A percentile compares a stretch with the other conserved stretches of the same genome.
phyloP scores from a whole-genome alignment of 2,888 invertebrate genomes.

The Lasioglossum oenotherae region DNA sequence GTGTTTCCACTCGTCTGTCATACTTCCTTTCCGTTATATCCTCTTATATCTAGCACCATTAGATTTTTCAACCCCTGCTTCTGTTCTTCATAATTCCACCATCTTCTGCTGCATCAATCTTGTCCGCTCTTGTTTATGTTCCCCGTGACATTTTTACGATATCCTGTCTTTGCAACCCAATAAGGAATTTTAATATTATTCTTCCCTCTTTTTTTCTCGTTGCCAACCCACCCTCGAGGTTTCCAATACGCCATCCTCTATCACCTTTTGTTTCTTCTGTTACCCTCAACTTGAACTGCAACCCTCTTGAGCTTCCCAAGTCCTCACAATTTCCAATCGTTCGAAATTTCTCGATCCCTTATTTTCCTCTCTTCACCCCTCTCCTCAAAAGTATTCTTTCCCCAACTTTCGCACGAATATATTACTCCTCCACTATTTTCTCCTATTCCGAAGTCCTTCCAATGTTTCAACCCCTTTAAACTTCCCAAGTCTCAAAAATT shows the following conservation, averaged over 20 bases:
- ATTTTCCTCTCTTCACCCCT: neutral
- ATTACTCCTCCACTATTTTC: neutral
- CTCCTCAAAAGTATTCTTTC: neutral
- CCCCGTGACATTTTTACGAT: conserved; percentile 7
- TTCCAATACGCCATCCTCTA: neutral
- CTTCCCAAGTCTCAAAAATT: neutral
- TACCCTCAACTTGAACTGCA: neutral
- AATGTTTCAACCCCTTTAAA: neutral
- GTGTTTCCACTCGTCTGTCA: neutral
- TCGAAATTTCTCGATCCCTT: neutral
- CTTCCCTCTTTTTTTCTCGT: neutral
- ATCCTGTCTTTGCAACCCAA: neutral
- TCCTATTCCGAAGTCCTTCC: neutral
- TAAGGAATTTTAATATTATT: neutral
- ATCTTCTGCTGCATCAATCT: neutral
- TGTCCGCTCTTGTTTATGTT: conserved; percentile 19
- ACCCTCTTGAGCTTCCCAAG: neutral
- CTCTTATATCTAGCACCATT: conserved; percentile 1
- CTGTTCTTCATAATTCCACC: conserved; percentile 53
- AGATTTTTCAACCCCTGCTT: conserved; percentile 1
- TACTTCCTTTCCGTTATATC: neutral
- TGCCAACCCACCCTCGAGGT: neutral
- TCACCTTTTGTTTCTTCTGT: neutral
- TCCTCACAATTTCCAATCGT: neutral
- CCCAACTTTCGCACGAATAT: neutral